phyloP scores from a whole-genome alignment of 2,888 invertebrate genomes.

The Zaprionus obscuricornis region DNA sequence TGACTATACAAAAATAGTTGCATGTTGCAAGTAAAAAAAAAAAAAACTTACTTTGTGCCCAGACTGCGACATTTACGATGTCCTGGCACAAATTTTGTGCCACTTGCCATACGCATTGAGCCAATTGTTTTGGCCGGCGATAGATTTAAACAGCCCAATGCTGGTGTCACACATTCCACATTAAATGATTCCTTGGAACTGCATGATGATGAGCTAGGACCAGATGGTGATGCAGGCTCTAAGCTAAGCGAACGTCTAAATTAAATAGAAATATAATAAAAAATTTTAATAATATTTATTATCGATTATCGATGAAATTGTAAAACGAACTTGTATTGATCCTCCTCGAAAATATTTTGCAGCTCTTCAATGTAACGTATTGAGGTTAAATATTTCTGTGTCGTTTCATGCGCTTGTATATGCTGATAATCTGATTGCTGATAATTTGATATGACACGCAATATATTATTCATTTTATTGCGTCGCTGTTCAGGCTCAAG shows the following conservation, averaged over 20 bases:
- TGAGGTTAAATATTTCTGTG: conserved; percentile 94
- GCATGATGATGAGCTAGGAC: conserved; percentile 87
- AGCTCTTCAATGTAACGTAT: conserved; percentile 97
- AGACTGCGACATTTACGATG: conserved; percentile 95
- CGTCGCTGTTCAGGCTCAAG: conserved; percentile 89
- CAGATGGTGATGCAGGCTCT: conserved; percentile 89
- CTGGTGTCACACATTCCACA: conserved; percentile 83
- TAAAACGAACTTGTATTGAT: conserved; percentile 99
- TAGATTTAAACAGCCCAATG: conserved; percentile 87
- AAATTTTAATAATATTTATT: background rate
- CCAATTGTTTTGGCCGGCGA: conserved; percentile 90
- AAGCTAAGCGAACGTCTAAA: conserved; percentile 91
- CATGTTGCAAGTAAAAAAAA: no score
- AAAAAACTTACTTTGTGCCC: conserved; percentile 94
- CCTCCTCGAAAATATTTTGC: conserved; percentile 97
- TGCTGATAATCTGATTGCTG: conserved; percentile 94
- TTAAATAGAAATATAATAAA: background rate
- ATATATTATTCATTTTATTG: conserved; percentile 95
- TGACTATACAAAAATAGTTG: background rate
- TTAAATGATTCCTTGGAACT: conserved; percentile 87
- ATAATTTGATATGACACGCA: conserved; percentile 93
- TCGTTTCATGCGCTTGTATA: conserved; percentile 89
- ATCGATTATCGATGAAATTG: no score
- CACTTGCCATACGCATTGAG: conserved; percentile 85
- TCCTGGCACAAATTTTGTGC: conserved; percentile 88